Evolutionary conservation across 2,797 vertebrate genomes (phyloP).

Genomic region (Diceros bicornis): DNA sequence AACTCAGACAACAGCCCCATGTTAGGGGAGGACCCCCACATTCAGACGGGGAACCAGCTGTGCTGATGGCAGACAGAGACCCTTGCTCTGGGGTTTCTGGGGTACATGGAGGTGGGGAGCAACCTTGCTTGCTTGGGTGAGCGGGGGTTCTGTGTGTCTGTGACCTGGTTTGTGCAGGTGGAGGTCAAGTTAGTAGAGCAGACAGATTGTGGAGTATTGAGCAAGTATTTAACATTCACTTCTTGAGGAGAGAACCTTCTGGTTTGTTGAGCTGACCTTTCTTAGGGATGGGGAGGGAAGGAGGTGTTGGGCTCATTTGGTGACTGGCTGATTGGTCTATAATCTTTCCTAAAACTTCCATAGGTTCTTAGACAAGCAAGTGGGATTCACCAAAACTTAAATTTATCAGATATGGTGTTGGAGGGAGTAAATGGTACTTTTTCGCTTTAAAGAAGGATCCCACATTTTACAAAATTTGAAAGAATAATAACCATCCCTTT

Average conservation of each 20-base stretch:
- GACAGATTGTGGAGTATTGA: not conserved
- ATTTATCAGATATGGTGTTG: not conserved
- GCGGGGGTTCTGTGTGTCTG: not conserved
- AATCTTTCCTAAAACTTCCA: not conserved
- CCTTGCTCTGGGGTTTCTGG: not conserved
- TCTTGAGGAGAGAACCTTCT: not conserved
- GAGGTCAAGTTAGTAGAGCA: not conserved
- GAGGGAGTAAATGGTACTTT: not conserved
- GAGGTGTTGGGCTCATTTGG: not conserved
- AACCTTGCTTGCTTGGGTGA: fast-evolving
- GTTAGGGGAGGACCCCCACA: not conserved
- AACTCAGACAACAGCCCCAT: not conserved
- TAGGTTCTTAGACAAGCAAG: not conserved
- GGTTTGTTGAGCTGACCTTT: not conserved
- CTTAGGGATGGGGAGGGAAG: not conserved
- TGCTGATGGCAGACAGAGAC: not conserved
- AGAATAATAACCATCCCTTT: not conserved
- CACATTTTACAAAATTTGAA: conserved; percentile 34
- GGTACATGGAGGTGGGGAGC: not conserved
- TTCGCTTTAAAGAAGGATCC: conserved; percentile 35
- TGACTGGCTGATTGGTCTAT: not conserved
- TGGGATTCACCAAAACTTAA: conserved; percentile 21
- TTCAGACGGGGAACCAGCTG: not conserved
- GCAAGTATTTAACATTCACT: not conserved
- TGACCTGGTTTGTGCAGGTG: not conserved